These are phyloP conservation scores for Drosophila ficusphila DNA, from an alignment of 1,140 invertebrate species.

Conservation along the genomic window DNA sequence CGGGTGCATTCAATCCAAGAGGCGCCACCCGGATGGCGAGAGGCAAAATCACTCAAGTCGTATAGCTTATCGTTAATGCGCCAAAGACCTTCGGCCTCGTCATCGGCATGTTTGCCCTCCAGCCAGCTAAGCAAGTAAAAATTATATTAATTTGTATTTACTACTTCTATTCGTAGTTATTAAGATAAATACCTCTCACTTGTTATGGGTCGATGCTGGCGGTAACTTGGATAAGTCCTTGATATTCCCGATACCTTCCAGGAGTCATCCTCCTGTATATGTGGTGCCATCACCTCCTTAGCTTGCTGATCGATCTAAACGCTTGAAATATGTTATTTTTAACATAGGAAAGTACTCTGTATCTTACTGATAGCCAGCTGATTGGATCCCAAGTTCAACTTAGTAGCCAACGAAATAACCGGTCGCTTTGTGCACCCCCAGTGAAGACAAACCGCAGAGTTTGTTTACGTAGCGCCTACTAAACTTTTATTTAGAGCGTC, in stretches of 20 bases:
- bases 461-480: slow-evolving; percentile 50
- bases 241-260: slow-evolving; percentile 68
- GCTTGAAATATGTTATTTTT: neutral
- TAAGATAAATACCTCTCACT: slow-evolving; percentile 39
- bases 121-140: slow-evolving; percentile 85
- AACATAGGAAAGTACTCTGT: neutral
- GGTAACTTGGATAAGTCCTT: slow-evolving; percentile 63
- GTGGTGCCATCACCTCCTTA: slow-evolving; percentile 49
- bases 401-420: slow-evolving; percentile 32
- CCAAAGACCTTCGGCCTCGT: slow-evolving; percentile 92
- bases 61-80: slow-evolving; percentile 91
- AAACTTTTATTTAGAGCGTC: slow-evolving; percentile 37
- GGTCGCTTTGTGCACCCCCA: slow-evolving; percentile 21
- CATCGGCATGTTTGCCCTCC: slow-evolving; percentile 87
- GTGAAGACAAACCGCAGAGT: slow-evolving; percentile 26
- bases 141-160: neutral
- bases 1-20: slow-evolving; percentile 90
- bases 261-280: slow-evolving; percentile 44
- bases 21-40: slow-evolving; percentile 91
- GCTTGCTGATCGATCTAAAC: neutral
- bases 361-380: slow-evolving; percentile 9
- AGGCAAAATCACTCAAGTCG: slow-evolving; percentile 88
- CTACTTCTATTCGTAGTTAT: no score
- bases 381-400: slow-evolving; percentile 26
- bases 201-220: slow-evolving; percentile 21